These are phyloP conservation scores for Mus pahari DNA, from an alignment of 2,113 vertebrate species.

Conservation along the genomic window DNA sequence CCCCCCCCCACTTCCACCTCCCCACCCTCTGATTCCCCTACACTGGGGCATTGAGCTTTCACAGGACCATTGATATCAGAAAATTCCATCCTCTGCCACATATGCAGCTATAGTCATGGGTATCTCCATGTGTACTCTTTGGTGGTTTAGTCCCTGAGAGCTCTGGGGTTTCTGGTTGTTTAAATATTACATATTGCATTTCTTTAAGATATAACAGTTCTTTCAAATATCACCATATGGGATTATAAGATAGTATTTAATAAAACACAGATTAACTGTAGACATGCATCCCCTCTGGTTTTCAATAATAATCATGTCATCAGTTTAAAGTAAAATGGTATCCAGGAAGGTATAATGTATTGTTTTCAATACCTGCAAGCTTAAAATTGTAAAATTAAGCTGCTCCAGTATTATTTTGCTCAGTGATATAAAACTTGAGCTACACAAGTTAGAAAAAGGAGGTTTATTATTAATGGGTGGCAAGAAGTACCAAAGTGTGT, in stretches of 20 bases:
- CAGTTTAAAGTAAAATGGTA: background rate
- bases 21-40: too few relatives aligned
- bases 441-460: background rate
- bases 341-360: background rate
- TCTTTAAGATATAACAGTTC: background rate
- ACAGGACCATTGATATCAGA: too few relatives aligned
- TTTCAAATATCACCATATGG: background rate
- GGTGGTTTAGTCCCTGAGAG: too few relatives aligned
- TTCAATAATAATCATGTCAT: background rate
- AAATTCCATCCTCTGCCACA: too few relatives aligned
- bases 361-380: background rate
- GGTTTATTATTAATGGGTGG: background rate
- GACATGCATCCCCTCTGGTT: background rate
- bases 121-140: too few relatives aligned
- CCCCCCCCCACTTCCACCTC: too few relatives aligned
- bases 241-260: background rate
- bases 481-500: background rate
- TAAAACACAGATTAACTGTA: background rate
- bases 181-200: background rate
- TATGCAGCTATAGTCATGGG: too few relatives aligned
- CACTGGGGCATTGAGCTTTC: too few relatives aligned
- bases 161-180: background rate
- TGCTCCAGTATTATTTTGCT: background rate
- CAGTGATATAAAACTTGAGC: background rate
- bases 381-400: background rate